Base-by-base conservation (phyloP, 2,888 invertebrate genomes). In the Troides aeacus region DNA sequence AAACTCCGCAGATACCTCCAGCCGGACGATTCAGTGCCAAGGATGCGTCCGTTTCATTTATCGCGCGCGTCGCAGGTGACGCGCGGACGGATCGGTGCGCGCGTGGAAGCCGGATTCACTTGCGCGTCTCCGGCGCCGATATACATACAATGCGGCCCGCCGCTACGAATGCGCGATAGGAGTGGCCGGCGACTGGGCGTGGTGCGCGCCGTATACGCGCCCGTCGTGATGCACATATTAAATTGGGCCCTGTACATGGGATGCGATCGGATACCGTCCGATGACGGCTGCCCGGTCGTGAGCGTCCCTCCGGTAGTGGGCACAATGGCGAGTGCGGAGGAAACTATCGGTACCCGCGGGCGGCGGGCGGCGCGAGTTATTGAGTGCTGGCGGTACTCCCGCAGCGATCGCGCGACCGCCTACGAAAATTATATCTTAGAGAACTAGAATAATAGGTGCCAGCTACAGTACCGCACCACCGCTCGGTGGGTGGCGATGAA, bases 181-280 rank as follows among this genome's bases (percentile, higher is more conserved):
- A 90, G 91, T 91, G 91, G 92, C 82, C 85, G 84, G 80, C 76
- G 81, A 73, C 78, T 81, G 83, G 90, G 89, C 88, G 88, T 86
- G 86, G 85, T 77, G 77, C 79, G 79, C 78, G 79, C 92, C 90
- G 90, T 91, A 91, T 92, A 91, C 83, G 90, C 86, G 83, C 73
- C 78, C 77, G 84, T 92, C 92, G 92, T 92, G 92, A 90, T 89
- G 92, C 92, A 92, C 91, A 92, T 92, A 92, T 92, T 92, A 92
- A 92, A 90, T 90, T 89, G 86, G 87, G 80, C 74, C 82, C 89
- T 90, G 80, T 89, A 90, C 88, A 91, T 89, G 91, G 81, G 87
- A 82, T 81, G 84, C 81, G 81, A 79, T 79, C 77, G 81, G 81
- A 80, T 79, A 79, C 81, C 79, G 83, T 74, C 73, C 82, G 88